Conservation (phyloP, 2,888 invertebrate genomes). For the Spisula subtruncata region DNA sequence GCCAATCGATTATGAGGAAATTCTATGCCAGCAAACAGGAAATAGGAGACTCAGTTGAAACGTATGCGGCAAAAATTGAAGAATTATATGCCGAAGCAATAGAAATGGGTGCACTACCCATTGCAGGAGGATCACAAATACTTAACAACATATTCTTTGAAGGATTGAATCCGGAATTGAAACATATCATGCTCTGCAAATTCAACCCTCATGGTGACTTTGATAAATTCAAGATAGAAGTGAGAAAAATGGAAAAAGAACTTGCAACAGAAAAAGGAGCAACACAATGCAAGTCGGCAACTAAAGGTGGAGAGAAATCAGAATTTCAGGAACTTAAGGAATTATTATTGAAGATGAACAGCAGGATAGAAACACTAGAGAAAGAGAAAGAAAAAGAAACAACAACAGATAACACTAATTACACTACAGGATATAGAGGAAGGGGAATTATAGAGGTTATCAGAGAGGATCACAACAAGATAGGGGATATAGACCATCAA, state of each 20-base stretch:
- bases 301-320: neutral
- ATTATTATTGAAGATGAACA: conserved; percentile 4
- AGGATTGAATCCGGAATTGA: neutral
- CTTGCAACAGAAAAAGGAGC: neutral
- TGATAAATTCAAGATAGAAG: neutral
- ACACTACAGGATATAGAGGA: neutral
- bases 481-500: neutral
- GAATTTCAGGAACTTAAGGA: neutral
- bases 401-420: neutral
- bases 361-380: conserved; percentile 22
- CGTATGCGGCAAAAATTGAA: conserved; percentile 32
- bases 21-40: conserved; percentile 45
- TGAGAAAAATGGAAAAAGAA: neutral
- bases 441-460: too few species aligned
- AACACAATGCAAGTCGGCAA: neutral
- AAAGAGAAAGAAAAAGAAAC: conserved; percentile 27
- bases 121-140: neutral
- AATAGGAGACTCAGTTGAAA: neutral
- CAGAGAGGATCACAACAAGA: neutral
- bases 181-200: neutral
- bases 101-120: neutral
- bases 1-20: conserved; percentile 31
- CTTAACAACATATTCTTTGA: neutral
- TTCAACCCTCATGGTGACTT: neutral
- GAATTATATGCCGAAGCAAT: conserved; percentile 34